These are phyloP conservation scores for Colletes latitarsis DNA, from an alignment of 1,140 invertebrate species.

Conservation along the genomic window DNA sequence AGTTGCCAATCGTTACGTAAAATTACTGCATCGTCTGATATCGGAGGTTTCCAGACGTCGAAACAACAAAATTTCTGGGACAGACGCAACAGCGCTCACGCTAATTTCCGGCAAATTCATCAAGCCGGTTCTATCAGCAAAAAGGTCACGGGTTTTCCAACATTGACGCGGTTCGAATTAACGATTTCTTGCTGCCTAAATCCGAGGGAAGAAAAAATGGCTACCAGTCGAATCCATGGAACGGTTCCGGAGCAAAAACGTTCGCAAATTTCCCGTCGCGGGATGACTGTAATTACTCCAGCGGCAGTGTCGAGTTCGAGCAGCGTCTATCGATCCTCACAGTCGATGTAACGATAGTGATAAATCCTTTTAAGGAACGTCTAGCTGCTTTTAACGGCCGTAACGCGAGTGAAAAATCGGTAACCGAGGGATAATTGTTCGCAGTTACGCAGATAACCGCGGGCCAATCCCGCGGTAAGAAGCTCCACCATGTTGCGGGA, in stretches of 20 bases:
- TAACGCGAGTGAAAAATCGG: slow-evolving; percentile 57
- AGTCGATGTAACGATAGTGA: slow-evolving; percentile 49
- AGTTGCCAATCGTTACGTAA: no score
- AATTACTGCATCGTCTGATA: no score
- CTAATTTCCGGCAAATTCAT: no score
- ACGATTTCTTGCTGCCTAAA: not conserved
- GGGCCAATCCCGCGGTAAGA: slow-evolving; percentile 41
- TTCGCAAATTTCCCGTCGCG: slow-evolving; percentile 8
- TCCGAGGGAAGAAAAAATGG: not conserved
- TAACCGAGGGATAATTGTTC: slow-evolving; percentile 58
- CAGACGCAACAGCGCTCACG: no score
- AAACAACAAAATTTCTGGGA: no score
- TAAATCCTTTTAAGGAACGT: slow-evolving; percentile 57
- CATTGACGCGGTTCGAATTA: not conserved
- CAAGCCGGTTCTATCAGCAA: no score
- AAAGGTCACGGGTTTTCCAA: no score
- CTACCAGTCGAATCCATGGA: not conserved
- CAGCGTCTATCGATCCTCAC: slow-evolving; percentile 21
- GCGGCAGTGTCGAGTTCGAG: slow-evolving; percentile 29
- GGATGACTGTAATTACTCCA: slow-evolving; percentile 34
- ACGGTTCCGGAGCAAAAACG: not conserved
- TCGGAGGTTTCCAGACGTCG: no score
- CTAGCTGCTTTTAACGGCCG: slow-evolving; percentile 57
- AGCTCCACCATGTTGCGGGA: slow-evolving; percentile 39
- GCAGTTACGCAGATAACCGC: slow-evolving; percentile 59